Conservation (phyloP, 23 tunicate genomes). For the Ciona savignyi region DNA sequence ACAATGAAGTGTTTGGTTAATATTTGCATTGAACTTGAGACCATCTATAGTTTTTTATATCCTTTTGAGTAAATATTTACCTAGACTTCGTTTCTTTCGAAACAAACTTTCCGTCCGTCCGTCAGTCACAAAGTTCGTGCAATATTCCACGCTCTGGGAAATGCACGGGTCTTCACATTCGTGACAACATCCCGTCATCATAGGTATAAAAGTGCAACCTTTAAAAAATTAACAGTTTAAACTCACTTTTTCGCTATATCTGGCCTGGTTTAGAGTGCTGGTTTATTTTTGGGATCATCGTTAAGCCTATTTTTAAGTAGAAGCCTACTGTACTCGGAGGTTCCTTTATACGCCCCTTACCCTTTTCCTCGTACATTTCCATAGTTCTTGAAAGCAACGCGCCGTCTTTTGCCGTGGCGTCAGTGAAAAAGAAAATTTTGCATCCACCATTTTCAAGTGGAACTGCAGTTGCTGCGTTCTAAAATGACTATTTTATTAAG, state of each 20-base stretch:
- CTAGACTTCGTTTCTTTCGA: neutral
- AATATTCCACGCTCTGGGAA: slow-evolving; percentile 37
- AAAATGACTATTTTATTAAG: neutral
- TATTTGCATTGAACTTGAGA: neutral
- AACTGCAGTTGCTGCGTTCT: slow-evolving; percentile 42
- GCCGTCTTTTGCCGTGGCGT: slow-evolving; percentile 54
- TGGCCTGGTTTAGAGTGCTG: no score
- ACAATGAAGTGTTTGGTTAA: neutral
- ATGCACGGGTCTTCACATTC: slow-evolving; percentile 55
- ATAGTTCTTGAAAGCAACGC: neutral
- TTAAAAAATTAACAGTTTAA: neutral
- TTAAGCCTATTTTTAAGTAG: no score
- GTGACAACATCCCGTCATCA: slow-evolving; percentile 76
- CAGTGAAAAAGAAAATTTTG: slow-evolving; percentile 66
- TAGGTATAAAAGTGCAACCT: slow-evolving; percentile 62
- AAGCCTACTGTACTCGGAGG: no score
- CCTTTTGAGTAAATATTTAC: neutral
- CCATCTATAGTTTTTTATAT: neutral
- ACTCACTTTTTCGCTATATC: neutral
- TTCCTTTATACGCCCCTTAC: no score
- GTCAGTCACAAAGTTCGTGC: slow-evolving; percentile 37
- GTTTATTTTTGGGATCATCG: neutral
- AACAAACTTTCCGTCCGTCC: neutral
- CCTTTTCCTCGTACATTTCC: neutral
- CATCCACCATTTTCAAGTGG: slow-evolving; percentile 41